A percentile compares a stretch with the other conserved stretches of the same genome.
Evolutionary conservation across 2,888 invertebrate species (phyloP).

Genomic region (Lochmaea crataegi): DNA sequence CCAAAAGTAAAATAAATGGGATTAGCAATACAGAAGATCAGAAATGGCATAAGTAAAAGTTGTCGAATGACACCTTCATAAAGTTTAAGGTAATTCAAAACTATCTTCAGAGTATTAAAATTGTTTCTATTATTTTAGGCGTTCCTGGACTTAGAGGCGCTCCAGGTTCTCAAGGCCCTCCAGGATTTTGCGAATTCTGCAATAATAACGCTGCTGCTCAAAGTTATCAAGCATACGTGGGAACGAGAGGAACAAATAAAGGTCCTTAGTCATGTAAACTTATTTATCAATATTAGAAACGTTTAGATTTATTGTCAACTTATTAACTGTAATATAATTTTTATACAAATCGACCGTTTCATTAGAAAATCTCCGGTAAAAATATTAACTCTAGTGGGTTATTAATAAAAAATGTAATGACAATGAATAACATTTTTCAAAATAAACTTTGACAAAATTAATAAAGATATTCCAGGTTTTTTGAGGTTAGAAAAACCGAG

Average conservation of each 20-base stretch:
- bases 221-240: slow-evolving; percentile 63
- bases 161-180: slow-evolving; percentile 74
- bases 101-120: background rate
- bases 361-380: background rate
- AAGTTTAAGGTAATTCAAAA: too few species aligned
- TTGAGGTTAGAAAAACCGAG: too few species aligned
- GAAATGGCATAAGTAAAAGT: too few species aligned
- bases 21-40: too few species aligned
- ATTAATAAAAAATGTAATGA: too few species aligned
- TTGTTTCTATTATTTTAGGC: slow-evolving; percentile 41
- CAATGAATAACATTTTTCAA: too few species aligned
- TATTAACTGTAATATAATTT: background rate
- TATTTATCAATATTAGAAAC: background rate
- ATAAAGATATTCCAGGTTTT: too few species aligned
- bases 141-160: slow-evolving; percentile 67
- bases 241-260: slow-evolving; percentile 36
- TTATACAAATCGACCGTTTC: background rate
- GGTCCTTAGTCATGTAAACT: slow-evolving; percentile 12
- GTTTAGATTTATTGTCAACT: too few species aligned
- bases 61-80: too few species aligned
- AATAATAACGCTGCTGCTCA: slow-evolving; percentile 68
- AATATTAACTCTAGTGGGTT: too few species aligned
- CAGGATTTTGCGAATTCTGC: slow-evolving; percentile 75
- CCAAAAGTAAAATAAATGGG: too few species aligned
- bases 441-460: too few species aligned